These are phyloP conservation scores for Murina feae DNA, from an alignment of 2,113 vertebrate genomes.

Conservation along the genomic window DNA sequence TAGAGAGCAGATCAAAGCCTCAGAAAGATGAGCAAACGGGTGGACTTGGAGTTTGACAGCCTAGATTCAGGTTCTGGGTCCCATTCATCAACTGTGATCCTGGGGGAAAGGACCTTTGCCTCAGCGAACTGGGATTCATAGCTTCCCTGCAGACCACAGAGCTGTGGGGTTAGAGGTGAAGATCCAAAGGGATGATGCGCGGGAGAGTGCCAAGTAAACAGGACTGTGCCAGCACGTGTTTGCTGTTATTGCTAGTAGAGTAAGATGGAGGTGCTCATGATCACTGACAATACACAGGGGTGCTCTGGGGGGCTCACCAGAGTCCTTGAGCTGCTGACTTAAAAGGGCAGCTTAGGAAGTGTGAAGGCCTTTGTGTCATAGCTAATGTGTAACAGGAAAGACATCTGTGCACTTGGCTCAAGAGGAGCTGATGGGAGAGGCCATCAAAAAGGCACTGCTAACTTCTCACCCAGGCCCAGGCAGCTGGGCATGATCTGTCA, in stretches of 20 bases:
- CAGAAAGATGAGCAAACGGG: not conserved
- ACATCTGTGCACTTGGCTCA: not conserved
- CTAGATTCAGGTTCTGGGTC: not conserved
- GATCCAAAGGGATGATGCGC: accelerated
- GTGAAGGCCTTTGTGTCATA: not conserved
- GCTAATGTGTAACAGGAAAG: not conserved
- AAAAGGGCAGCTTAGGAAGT: not conserved
- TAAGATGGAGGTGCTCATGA: not conserved
- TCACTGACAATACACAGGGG: not conserved
- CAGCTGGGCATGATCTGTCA: not conserved
- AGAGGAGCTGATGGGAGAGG: not conserved
- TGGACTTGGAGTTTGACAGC: not conserved
- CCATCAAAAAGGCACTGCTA: not conserved
- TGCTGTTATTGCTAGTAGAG: not conserved
- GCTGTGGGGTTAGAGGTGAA: not conserved
- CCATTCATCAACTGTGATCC: not conserved
- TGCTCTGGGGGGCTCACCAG: not conserved
- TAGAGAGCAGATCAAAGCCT: not conserved
- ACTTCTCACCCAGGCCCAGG: not conserved
- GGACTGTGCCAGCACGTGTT: accelerated
- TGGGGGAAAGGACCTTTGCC: not conserved
- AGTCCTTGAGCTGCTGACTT: not conserved
- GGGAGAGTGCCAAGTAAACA: not conserved
- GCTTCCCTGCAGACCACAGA: not conserved
- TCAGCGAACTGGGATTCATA: not conserved